phyloP scores from a whole-genome alignment of 92 coral and sea anemone species.

The Bergia sp. region DNA sequence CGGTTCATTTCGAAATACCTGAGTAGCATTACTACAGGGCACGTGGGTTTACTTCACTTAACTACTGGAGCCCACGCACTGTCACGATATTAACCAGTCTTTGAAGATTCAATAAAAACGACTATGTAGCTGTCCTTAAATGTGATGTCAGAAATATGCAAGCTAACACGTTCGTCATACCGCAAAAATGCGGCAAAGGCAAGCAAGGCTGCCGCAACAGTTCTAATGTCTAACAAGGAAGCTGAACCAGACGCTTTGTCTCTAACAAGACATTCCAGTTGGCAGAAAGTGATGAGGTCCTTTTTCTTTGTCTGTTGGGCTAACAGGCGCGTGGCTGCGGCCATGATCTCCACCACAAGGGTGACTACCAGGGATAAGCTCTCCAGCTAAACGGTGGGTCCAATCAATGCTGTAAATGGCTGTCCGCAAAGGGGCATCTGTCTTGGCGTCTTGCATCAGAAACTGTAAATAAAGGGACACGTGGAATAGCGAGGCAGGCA shows the following conservation, averaged over 20 bases:
- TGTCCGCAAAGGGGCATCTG: constrained; percentile 1
- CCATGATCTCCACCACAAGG: constrained; percentile 9
- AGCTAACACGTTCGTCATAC: neutral
- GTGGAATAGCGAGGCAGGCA: constrained; percentile 20
- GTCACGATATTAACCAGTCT: constrained; percentile 11
- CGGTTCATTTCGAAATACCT: neutral
- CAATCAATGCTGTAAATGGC: constrained; percentile 7
- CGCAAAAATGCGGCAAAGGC: constrained; percentile 28
- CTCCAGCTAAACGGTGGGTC: constrained; percentile 14
- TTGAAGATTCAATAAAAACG: constrained; percentile 1
- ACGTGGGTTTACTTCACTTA: constrained; percentile 4
- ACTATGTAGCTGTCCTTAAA: neutral
- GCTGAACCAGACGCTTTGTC: constrained; percentile 18
- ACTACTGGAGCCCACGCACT: constrained; percentile 7
- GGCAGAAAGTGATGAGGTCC: neutral
- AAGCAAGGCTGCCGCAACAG: constrained; percentile 5
- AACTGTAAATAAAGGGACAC: neutral
- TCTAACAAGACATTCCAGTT: constrained; percentile 5
- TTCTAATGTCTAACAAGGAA: neutral
- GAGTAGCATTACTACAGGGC: neutral
- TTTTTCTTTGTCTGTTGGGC: constrained; percentile 20
- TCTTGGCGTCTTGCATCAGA: constrained; percentile 17
- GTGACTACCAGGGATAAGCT: neutral
- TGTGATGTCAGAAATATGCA: neutral
- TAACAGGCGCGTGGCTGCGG: constrained; percentile 4